These are phyloP conservation scores for Nesospiza acunhae DNA, from an alignment of 2,113 vertebrate species.

Conservation along the genomic window DNA sequence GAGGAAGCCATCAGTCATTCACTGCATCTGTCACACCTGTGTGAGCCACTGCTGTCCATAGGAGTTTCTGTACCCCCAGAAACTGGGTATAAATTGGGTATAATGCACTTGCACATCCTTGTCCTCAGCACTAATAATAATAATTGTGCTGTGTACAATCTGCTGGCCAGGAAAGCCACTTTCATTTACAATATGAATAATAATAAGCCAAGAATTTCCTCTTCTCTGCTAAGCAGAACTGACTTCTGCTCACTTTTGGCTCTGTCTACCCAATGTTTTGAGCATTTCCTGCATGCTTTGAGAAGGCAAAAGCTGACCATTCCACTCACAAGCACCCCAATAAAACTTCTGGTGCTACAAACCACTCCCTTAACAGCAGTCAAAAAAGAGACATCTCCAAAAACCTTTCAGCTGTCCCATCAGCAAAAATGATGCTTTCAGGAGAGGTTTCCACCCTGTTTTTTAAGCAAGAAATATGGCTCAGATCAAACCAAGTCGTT, in stretches of 20 bases:
- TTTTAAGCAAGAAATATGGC: not conserved
- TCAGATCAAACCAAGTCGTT: not conserved
- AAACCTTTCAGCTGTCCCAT: not conserved
- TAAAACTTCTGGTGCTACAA: not conserved
- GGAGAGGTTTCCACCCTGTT: not conserved
- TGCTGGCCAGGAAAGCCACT: not conserved
- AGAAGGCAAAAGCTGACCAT: not conserved
- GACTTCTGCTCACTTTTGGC: not conserved
- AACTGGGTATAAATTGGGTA: not conserved
- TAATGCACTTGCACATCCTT: not conserved
- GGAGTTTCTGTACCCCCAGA: not conserved
- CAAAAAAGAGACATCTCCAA: not conserved
- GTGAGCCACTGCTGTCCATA: not conserved
- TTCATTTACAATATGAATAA: not conserved
- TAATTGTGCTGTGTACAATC: not conserved
- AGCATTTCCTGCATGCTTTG: not conserved
- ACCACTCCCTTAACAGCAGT: not conserved
- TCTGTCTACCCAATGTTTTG: not conserved
- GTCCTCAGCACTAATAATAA: not conserved
- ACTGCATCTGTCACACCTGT: not conserved
- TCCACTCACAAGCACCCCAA: not conserved
- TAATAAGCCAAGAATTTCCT: not conserved
- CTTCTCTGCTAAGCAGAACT: not conserved
- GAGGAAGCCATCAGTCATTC: not conserved
- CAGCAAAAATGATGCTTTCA: conserved; percentile 3